Percentiles rank a stretch among this genome's conserved stretches.
Conservation (phyloP, 1,140 invertebrate genomes). For the fruit fly (Drosophila melanogaster) region Release_6_plus_ISO1_MT NT_033777.3:5153501-5154000, state of each 20-base stretch:
- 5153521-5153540: constrained; percentile 43
- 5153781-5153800: constrained; percentile 65
- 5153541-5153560: constrained; percentile 50
- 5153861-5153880: constrained; percentile 25
- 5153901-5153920: constrained; percentile 64
- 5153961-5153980: constrained; percentile 18
- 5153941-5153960: constrained; percentile 76
- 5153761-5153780: constrained; percentile 57
- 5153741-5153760: constrained; percentile 40
- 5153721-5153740: constrained; percentile 72
- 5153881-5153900: constrained; percentile 39
- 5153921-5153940: constrained; percentile 66
- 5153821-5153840: constrained; percentile 2
- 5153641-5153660: constrained; percentile 29
- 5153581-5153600: constrained; percentile 40
- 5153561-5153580: constrained; percentile 59
- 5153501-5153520: constrained; percentile 28
- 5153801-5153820: constrained; percentile 47
- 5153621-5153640: constrained; percentile 24
- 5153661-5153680: not conserved
- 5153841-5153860: constrained; percentile 12
- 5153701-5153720: constrained; percentile 53
- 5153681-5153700: constrained; percentile 60
- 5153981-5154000: not conserved
- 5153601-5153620: constrained; percentile 30